These are phyloP conservation scores for Eilema sororculum DNA, from an alignment of 2,888 invertebrate genomes.

Conservation along the genomic window DNA sequence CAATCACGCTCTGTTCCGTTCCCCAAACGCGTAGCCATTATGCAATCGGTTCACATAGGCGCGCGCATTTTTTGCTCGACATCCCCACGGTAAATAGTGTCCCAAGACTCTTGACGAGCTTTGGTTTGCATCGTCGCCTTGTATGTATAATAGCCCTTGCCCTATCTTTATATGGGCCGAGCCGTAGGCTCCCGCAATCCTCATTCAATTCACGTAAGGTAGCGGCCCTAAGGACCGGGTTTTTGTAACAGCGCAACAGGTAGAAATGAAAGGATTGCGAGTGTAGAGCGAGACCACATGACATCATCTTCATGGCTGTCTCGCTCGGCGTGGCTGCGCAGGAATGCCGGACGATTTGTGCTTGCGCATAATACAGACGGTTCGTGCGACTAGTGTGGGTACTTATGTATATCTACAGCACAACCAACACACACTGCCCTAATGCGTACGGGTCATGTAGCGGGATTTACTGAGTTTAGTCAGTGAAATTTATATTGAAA, in stretches of 20 bases:
- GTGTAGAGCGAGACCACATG: conserved; percentile 72
- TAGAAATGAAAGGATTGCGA: conserved; percentile 87
- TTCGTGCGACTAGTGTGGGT: conserved; percentile 66
- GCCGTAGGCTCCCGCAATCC: conserved; percentile 84
- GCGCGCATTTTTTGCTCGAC: conserved; percentile 72
- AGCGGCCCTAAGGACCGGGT: conserved; percentile 87
- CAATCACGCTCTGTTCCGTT: conserved; percentile 73
- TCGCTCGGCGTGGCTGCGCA: conserved; percentile 74
- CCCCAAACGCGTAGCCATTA: conserved; percentile 77
- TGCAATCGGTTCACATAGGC: conserved; percentile 79
- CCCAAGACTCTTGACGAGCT: conserved; percentile 72
- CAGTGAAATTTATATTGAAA: conserved; percentile 87
- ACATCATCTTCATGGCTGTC: conserved; percentile 68
- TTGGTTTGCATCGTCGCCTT: conserved; percentile 59
- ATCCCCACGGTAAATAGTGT: conserved; percentile 79
- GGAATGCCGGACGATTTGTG: conserved; percentile 87
- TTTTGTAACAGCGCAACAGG: conserved; percentile 87
- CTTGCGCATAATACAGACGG: conserved; percentile 78
- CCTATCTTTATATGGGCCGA: conserved; percentile 86
- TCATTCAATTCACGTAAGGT: conserved; percentile 87
- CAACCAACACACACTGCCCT: conserved; percentile 86
- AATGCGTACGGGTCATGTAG: conserved; percentile 87
- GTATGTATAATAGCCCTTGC: conserved; percentile 82
- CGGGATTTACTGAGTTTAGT: conserved; percentile 85
- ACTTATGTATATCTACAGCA: conserved; percentile 72